A percentile compares a stretch with the other conserved stretches of the same genome.
These are phyloP conservation scores for Papilio xuthus DNA, from an alignment of 1,140 invertebrate species.

Conservation along the genomic window DNA sequence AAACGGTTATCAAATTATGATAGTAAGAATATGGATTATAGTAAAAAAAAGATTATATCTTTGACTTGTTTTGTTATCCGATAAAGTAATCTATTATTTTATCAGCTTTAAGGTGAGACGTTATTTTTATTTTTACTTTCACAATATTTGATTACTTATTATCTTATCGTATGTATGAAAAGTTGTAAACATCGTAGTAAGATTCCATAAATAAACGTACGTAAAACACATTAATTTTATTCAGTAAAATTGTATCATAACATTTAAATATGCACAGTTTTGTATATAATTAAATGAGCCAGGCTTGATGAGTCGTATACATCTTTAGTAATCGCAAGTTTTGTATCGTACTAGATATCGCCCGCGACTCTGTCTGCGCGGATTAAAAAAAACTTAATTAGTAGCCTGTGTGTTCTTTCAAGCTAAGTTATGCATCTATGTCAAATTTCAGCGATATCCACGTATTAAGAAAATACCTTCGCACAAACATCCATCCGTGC, in stretches of 20 bases:
- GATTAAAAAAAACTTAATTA: too few relatives aligned
- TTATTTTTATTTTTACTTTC: slow-evolving; percentile 52
- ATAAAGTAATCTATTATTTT: slow-evolving; percentile 45
- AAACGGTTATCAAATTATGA: slow-evolving; percentile 14
- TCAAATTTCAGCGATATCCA: too few relatives aligned
- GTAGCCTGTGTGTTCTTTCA: too few relatives aligned
- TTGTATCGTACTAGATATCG: too few relatives aligned
- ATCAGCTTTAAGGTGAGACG: slow-evolving; percentile 48
- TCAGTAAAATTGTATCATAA: background rate
- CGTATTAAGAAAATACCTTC: too few relatives aligned
- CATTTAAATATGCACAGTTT: too few relatives aligned
- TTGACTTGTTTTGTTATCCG: slow-evolving; percentile 35
- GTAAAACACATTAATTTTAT: background rate
- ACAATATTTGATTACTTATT: slow-evolving; percentile 52
- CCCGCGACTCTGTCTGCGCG: too few relatives aligned
- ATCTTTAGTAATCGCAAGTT: too few relatives aligned
- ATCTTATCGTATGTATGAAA: slow-evolving; percentile 49
- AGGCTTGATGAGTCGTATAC: too few relatives aligned
- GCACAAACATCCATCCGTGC: too few relatives aligned
- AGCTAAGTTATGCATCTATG: too few relatives aligned
- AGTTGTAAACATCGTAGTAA: slow-evolving; percentile 57
- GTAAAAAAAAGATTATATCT: slow-evolving; percentile 35
- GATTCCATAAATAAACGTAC: slow-evolving; percentile 45
- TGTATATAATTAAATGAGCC: too few relatives aligned
- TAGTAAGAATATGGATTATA: slow-evolving; percentile 31